Evolutionary conservation across 2,113 vertebrate genomes (phyloP), one percentile per base, ranked within the genome.

Genomic region (Lathamus discolor): DNA sequence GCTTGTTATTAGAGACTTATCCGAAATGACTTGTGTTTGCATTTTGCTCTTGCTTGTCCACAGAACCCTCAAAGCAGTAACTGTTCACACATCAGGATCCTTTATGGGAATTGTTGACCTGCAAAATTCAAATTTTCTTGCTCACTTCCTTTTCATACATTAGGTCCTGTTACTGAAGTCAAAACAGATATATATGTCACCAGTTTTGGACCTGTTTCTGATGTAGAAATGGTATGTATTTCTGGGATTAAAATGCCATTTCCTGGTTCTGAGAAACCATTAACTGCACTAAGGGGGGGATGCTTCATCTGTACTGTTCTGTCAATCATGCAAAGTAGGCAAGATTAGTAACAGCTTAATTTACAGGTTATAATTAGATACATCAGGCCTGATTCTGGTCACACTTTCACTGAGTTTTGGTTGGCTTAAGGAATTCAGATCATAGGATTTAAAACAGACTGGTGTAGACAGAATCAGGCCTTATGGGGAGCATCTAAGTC

Each of bases 141-240:
- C 96, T 98, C 93, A 95, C 96, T 96, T 97, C 97, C 96, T 98
- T 97, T 94, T 96, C 79, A 95, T 94, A 86, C 84, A 89, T 91
- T 97, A 99, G 99, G 99, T 98, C 98, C 99, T 91, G 99, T 99
- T 97, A 99, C 99, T 82, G 99, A 99, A 97, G 99, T 99, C 92
- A 99, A 99, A 98, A 99, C 99, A 86, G 99, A 99, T 97, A 99
- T 99, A 97, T 99, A 99, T 95, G 99, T 99, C 96, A 99, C 99
- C 93, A 99, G 99, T 97, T 99, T 99, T 98, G 99, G 99, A 95
- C 99, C 99, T 41, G 99, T 99, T 94, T 99, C 99, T 93, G 99
- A 99, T 97, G 99, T 99, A 96, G 99, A 99, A 98, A 99, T 99
- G 99, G 99, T 99, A 98, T 41, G 98, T 98, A 96, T 92, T 88